Base-by-base conservation (phyloP, 1,140 invertebrate genomes). In the Rhynchophorus ferrugineus region DNA sequence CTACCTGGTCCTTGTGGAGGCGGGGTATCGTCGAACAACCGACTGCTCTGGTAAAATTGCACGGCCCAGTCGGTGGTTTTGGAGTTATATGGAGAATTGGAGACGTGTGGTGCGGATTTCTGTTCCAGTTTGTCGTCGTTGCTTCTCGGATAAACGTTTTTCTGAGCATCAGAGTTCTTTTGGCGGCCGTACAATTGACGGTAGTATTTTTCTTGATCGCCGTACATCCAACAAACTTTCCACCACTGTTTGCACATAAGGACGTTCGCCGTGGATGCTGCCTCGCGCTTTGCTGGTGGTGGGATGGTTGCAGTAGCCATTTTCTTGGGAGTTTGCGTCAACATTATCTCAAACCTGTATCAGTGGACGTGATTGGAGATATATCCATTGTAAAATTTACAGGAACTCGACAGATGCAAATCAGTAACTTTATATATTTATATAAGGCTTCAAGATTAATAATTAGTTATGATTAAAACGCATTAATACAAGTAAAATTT, bases 241-340 rank as follows among this genome's bases (percentile, higher is more conserved):
- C 86, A 89, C 85, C 86, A 89, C 73, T 88, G 84, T 68, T 84
- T 84, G 73, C 84, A 87, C 80, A 86, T 85, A 48, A 88, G 70
- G 64, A 85, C 79, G 71, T 84, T 84, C 37, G 80, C 80, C 17
- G 59, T 56, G 46, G 61, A 63, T 2, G 54, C 55, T 44, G 64
- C 66, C 41, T 68, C 62, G 29, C 61, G 60, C 56, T 67, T 67
- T 5, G 61, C 38, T 17, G 56, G 48, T 37, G 52, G 46, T 24
- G 43, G 49, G 49, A 56, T 59, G 7, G 63, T 60, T 57, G 19
- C 46, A 29, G 53, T 50, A 14, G 47, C 22, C 38, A 49, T 54
- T 38, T 45, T 39, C 29, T 14, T 42, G 2, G 9, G 19, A 6
- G 8, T 19, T 14, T 22, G 3, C 20, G n/a, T 19, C 39, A 42